Percentiles rank a stretch among this genome's conserved stretches.
Conservation (phyloP, 2,797 vertebrate genomes). For the Oryzias sinensis region DNA sequence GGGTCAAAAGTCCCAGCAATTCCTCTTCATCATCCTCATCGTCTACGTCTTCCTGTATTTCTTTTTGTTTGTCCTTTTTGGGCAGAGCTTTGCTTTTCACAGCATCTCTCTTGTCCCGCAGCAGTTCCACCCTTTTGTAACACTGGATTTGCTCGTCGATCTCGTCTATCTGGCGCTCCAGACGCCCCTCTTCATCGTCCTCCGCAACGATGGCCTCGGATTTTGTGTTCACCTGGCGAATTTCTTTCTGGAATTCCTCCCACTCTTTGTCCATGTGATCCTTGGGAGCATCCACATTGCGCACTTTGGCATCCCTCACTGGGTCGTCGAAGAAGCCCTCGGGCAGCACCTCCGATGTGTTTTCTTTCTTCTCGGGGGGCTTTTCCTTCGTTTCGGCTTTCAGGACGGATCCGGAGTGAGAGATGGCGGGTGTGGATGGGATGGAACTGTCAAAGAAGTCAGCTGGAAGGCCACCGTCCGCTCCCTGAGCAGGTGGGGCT, state of each 20-base stretch:
- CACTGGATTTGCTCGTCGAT: slow-evolving; percentile 97
- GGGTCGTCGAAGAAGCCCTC: slow-evolving; percentile 99
- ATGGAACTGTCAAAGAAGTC: slow-evolving; percentile 85
- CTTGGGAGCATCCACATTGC: slow-evolving; percentile 94
- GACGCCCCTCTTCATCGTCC: slow-evolving; percentile 94
- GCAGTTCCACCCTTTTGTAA: slow-evolving; percentile 87
- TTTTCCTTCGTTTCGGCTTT: slow-evolving; percentile 86
- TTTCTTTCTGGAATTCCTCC: slow-evolving; percentile 98
- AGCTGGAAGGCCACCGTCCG: slow-evolving; percentile 59
- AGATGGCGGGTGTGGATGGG: slow-evolving; percentile 75
- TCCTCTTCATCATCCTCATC: slow-evolving; percentile 89
- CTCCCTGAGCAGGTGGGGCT: slow-evolving; percentile 28
- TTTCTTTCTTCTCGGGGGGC: slow-evolving; percentile 82
- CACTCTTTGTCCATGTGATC: slow-evolving; percentile 98
- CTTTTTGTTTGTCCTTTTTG: slow-evolving; percentile 54
- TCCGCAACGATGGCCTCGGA: slow-evolving; percentile 97
- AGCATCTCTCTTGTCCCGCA: slow-evolving; percentile 87
- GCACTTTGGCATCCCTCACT: slow-evolving; percentile 91
- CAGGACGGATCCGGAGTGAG: slow-evolving; percentile 90
- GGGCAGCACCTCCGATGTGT: slow-evolving; percentile 88
- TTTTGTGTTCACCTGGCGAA: slow-evolving; percentile 92
- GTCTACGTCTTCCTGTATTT: slow-evolving; percentile 53
- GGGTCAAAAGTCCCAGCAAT: slow-evolving; percentile 85
- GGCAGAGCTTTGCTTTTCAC: slow-evolving; percentile 74
- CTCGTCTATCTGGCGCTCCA: slow-evolving; percentile 95